Percentiles rank a stretch among this genome's conserved stretches.
Evolutionary conservation across 2,113 vertebrate genomes (phyloP).

Genomic region (Pycnonotus jocosus): DNA sequence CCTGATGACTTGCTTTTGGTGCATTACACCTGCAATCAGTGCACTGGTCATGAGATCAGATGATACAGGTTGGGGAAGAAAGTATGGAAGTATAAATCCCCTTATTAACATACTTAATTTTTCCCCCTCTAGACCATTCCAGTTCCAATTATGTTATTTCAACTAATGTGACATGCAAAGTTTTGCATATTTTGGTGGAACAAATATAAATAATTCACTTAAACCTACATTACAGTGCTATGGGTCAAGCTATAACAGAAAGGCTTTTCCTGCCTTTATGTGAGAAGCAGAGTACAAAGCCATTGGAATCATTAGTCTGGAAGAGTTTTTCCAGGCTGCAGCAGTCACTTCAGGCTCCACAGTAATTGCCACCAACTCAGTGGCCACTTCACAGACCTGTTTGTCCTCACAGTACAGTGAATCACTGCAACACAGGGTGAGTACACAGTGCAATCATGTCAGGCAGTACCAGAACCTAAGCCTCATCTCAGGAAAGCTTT

Average conservation of each 20-base stretch:
- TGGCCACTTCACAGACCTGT: background rate
- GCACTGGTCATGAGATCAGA: background rate
- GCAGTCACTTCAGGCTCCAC: background rate
- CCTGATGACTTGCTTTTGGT: background rate
- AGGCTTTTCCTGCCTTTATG: background rate
- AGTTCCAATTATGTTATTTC: background rate
- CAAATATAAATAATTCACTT: background rate
- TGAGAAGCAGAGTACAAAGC: background rate
- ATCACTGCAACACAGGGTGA: fast-evolving
- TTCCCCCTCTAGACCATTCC: too few relatives aligned
- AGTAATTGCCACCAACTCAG: background rate
- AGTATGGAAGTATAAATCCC: background rate
- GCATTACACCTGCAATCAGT: background rate
- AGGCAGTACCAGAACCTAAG: background rate
- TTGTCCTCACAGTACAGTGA: background rate
- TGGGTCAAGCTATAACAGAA: background rate
- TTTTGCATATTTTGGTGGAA: background rate
- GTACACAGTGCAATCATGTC: background rate
- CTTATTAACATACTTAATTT: background rate
- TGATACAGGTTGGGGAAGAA: background rate
- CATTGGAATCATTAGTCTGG: background rate
- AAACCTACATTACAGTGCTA: background rate
- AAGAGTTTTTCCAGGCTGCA: background rate
- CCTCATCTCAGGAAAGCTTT: background rate
- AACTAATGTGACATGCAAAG: background rate